Percentiles rank a stretch among this genome's conserved stretches.
These are phyloP conservation scores for Adelges cooleyi DNA, from an alignment of 1,140 invertebrate genomes.

Conservation along the genomic window DNA sequence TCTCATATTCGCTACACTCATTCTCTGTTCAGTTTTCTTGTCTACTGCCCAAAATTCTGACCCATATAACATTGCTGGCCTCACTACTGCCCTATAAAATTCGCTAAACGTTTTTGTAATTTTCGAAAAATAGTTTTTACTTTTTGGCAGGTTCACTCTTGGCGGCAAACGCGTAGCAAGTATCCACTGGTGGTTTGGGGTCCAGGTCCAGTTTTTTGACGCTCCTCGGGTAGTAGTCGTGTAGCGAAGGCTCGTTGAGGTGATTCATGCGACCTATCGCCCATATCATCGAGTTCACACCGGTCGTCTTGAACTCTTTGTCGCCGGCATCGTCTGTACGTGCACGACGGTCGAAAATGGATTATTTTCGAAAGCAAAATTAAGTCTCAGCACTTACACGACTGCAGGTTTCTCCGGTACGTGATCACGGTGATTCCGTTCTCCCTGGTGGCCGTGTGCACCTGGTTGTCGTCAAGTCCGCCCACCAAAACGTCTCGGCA, in stretches of 20 bases:
- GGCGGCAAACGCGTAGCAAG: conserved; percentile 56
- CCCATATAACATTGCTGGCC: too few relatives aligned
- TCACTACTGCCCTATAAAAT: too few relatives aligned
- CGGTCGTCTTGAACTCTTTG: conserved; percentile 56
- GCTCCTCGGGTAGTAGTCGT: conserved; percentile 63
- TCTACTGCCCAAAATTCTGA: too few relatives aligned
- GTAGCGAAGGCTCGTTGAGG: conserved; percentile 69
- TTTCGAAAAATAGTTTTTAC: background rate
- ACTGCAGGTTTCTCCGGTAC: conserved; percentile 58
- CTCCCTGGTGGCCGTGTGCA: conserved; percentile 54
- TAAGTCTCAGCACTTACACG: conserved; percentile 53
- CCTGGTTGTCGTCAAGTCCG: conserved; percentile 63
- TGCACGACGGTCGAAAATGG: background rate
- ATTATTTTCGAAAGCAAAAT: too few relatives aligned
- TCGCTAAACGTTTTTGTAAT: background rate
- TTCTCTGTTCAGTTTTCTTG: too few relatives aligned
- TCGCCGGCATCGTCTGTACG: conserved; percentile 63
- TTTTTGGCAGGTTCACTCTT: conserved; percentile 20
- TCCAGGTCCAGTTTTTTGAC: conserved; percentile 55
- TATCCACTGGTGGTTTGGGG: conserved; percentile 47
- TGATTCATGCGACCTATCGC: conserved; percentile 68
- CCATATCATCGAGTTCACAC: conserved; percentile 63
- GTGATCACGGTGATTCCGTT: conserved; percentile 68
- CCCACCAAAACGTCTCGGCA: conserved; percentile 63
- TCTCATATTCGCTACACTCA: too few relatives aligned